Base-by-base conservation (phyloP, 2,888 invertebrate species). In the Temnothorax ravouxi region DNA sequence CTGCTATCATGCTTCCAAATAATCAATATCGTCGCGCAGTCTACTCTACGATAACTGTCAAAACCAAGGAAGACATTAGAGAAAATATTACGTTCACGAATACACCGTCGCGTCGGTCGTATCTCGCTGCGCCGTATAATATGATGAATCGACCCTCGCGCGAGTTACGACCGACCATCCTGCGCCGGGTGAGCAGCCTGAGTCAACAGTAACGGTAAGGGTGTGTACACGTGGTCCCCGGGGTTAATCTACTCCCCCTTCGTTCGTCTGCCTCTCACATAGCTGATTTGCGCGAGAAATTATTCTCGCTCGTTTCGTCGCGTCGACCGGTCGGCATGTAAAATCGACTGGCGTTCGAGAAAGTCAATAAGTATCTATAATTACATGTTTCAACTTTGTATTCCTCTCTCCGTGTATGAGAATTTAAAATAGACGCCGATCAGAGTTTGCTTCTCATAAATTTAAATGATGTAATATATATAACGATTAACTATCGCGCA, bases 141-240 rank as follows among this genome's bases (percentile, higher is more conserved):
- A 50, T 38, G 21, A 50, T 38, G 21, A 66, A 64, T 75, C 75
- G 75, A 75, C 50, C 75, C 50, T 50, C 15, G 66, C 50, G 50
- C 75, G 50, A 64, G n/a, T 76, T 76, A 76, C 69, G 67, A 76
- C 11, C 85, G 81, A 69, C 69, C 72, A 76, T 84, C 81, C 67
- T 59, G 66, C 38, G 25, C 54, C 44, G 76, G 64, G 56, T 29
- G 62, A 75, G 47, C 64, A 66, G 71, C 67, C 82, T 76, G 82
- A 86, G 87, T 87, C 87, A 87, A 89, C 85, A 84, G 79, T 85
- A 82, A 84, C 52, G 50, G 56, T 47, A n/a, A 18, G 50, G 61
- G 75, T n/a, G 66, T 52, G 62, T 81, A 64, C 21, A 59, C 54
- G 29, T 61, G 50, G 74, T 74, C 25, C 52, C 75, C 52, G 41